Evolutionary conservation across 2,113 vertebrate genomes (phyloP).

Genomic region (Albula goreensis): DNA sequence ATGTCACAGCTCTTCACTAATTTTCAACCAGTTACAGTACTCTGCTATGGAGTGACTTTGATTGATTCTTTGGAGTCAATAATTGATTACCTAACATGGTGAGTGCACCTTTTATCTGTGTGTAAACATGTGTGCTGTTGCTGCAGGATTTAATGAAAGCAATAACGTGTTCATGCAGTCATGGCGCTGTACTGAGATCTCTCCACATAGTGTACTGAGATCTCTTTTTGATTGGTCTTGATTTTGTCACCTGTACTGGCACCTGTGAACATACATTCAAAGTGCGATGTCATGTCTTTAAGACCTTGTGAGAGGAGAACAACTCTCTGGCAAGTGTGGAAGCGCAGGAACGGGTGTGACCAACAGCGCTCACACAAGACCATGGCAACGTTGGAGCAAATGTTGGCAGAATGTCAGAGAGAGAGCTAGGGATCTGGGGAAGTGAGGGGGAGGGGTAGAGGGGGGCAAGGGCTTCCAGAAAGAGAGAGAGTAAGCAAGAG

Average conservation of each 20-base stretch:
- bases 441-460: not conserved
- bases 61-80: not conserved
- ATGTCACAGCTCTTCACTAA: not conserved
- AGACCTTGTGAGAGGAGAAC: not conserved
- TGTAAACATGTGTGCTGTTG: no score
- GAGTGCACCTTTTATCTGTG: not conserved
- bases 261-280: no score
- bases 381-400: not conserved
- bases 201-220: no score
- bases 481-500: no score
- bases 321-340: not conserved
- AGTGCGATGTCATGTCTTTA: no score
- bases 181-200: no score
- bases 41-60: not conserved
- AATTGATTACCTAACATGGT: not conserved
- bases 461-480: no score
- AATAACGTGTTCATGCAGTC: no score
- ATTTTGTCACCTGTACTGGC: no score
- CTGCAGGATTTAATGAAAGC: no score
- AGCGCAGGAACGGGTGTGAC: not conserved
- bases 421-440: not conserved
- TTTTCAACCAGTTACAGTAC: not conserved
- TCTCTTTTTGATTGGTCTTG: no score
- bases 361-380: no score
- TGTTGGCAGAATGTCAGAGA: not conserved